phyloP scores from a whole-genome alignment of 2,113 vertebrate genomes.

The Myotis davidii region DNA sequence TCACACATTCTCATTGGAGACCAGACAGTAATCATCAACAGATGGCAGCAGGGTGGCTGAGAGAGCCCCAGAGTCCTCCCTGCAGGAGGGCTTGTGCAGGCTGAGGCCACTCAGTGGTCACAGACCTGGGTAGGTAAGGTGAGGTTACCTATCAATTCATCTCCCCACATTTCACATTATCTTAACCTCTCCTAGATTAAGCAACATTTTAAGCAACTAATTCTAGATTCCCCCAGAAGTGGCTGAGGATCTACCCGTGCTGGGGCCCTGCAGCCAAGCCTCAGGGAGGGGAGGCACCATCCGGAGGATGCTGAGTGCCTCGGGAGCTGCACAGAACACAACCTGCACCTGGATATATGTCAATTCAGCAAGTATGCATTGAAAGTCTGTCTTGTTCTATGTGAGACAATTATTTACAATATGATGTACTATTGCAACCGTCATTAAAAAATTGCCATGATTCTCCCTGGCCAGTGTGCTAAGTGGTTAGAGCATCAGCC shows the following conservation, averaged over 20 bases:
- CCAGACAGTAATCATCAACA: slow-evolving; percentile 95
- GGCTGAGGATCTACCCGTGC: background rate
- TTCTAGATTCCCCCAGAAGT: slow-evolving; percentile 66
- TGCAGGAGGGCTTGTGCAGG: slow-evolving; percentile 54
- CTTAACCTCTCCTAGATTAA: slow-evolving; percentile 81
- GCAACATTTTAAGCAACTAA: slow-evolving; percentile 67
- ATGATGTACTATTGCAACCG: background rate
- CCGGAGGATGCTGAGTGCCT: background rate
- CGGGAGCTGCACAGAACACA: background rate
- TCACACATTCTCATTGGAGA: slow-evolving; percentile 95
- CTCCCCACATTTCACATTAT: slow-evolving; percentile 78
- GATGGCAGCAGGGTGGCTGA: slow-evolving; percentile 89
- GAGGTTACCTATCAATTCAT: slow-evolving; percentile 78
- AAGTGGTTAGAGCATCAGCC: no score
- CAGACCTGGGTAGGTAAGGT: slow-evolving; percentile 77
- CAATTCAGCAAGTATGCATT: background rate
- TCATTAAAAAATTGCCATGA: background rate
- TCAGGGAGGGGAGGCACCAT: background rate
- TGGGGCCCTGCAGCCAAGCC: background rate
- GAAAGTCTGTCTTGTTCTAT: background rate
- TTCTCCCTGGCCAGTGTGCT: no score
- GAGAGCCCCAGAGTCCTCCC: slow-evolving; percentile 65
- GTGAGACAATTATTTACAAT: background rate
- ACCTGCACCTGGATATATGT: background rate
- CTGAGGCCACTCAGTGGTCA: slow-evolving; percentile 73